These are phyloP conservation scores for Clinocottus analis DNA, from an alignment of 2,113 vertebrate species.

Conservation along the genomic window DNA sequence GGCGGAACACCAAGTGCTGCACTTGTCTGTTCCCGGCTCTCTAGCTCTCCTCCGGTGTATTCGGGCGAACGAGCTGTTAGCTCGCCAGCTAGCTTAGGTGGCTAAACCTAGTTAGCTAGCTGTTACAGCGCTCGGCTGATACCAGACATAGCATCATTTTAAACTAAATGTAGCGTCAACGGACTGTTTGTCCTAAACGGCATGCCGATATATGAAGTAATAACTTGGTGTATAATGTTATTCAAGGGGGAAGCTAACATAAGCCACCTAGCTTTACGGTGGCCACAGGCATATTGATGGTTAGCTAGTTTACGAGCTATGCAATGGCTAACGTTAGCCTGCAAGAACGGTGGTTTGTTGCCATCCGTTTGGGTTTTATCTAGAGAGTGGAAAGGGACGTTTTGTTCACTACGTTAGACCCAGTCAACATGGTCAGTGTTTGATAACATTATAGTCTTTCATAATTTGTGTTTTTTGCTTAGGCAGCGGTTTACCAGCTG, in stretches of 20 bases:
- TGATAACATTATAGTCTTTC: accelerated
- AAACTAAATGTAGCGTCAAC: not conserved
- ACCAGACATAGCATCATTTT: not conserved
- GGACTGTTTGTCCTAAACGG: accelerated
- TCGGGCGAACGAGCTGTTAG: slow-evolving; percentile 1
- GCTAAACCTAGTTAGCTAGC: slow-evolving; percentile 51
- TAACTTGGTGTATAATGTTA: accelerated
- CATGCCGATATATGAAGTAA: accelerated
- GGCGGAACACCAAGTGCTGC: accelerated
- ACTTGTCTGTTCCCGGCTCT: not conserved
- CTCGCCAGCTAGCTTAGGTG: slow-evolving; percentile 35
- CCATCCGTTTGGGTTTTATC: slow-evolving; percentile 42
- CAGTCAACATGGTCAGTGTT: not conserved
- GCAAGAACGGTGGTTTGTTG: slow-evolving; percentile 41
- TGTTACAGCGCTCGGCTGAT: not conserved
- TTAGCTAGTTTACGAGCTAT: slow-evolving; percentile 24
- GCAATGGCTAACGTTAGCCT: slow-evolving; percentile 43
- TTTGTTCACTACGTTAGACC: not conserved
- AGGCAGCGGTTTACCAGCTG: slow-evolving; percentile 33
- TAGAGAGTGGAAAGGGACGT: not conserved
- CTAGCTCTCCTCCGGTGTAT: not conserved
- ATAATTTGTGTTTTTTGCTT: not conserved
- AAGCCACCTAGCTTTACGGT: not conserved
- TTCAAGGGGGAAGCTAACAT: accelerated
- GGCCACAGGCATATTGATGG: not conserved